Evolutionary conservation across 1,140 invertebrate species (phyloP).

Genomic region (Platyscapa corneri): DNA sequence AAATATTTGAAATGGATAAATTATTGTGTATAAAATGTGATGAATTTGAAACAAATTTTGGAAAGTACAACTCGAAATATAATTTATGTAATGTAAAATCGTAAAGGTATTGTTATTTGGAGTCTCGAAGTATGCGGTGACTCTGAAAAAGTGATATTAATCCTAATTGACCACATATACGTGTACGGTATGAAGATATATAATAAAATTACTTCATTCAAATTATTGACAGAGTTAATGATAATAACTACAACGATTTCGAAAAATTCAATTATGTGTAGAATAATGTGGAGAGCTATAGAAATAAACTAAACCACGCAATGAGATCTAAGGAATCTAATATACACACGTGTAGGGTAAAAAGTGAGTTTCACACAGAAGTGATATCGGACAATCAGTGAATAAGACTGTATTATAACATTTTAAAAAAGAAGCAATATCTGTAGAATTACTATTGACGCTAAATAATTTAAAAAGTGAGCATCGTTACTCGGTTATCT

Average conservation of each 20-base stretch:
- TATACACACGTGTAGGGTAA: neutral
- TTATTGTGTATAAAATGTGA: constrained; percentile 16
- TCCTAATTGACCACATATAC: constrained; percentile 63
- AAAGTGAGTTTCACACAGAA: constrained; percentile 57
- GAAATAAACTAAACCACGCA: neutral
- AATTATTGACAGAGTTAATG: constrained; percentile 60
- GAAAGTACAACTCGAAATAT: constrained; percentile 72
- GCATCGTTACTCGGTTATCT: constrained; percentile 10
- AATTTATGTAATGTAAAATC: constrained; percentile 70
- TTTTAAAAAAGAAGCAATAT: constrained; percentile 68
- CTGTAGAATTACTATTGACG: constrained; percentile 51
- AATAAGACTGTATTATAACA: constrained; percentile 75
- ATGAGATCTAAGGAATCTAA: neutral
- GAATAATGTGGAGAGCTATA: neutral
- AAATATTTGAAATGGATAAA: neutral
- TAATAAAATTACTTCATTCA: constrained; percentile 58
- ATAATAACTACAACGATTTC: neutral
- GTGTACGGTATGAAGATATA: constrained; percentile 48
- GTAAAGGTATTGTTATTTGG: constrained; percentile 65
- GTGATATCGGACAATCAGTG: constrained; percentile 76
- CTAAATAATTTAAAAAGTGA: constrained; percentile 16
- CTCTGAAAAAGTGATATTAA: constrained; percentile 73
- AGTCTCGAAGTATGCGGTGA: constrained; percentile 54
- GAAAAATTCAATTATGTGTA: neutral
- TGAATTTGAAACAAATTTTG: constrained; percentile 58